A percentile compares a stretch with the other conserved stretches of the same genome.
Evolutionary conservation across 2,888 invertebrate species (phyloP).

Genomic region (Dryobotodes eremita): DNA sequence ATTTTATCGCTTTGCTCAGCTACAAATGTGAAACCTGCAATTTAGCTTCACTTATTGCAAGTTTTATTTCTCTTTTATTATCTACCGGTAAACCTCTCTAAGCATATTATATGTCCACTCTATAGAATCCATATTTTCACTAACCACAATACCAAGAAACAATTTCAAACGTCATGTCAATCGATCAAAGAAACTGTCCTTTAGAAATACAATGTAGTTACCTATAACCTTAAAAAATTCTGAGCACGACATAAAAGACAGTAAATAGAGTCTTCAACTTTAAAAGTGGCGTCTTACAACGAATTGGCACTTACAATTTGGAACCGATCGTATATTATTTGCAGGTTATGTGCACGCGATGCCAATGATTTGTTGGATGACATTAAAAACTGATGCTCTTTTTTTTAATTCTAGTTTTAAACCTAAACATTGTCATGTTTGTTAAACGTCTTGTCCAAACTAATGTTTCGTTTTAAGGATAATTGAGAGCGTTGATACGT

Average conservation of each 20-base stretch:
- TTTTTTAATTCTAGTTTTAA: not conserved
- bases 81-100: not conserved
- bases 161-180: slow-evolving; percentile 16
- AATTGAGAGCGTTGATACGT: not conserved
- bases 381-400: slow-evolving; percentile 4
- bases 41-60: not conserved
- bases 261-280: slow-evolving; percentile 34
- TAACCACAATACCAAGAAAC: slow-evolving; percentile 13
- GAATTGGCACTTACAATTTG: slow-evolving; percentile 72
- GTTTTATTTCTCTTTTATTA: not conserved
- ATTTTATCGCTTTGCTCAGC: not conserved
- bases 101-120: not conserved
- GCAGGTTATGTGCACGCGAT: slow-evolving; percentile 78
- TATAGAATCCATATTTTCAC: not conserved
- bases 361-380: slow-evolving; percentile 35
- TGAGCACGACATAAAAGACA: slow-evolving; percentile 16
- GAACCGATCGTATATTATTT: slow-evolving; percentile 73
- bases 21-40: not conserved
- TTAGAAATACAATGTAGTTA: not conserved
- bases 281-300: slow-evolving; percentile 69
- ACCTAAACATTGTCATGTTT: not conserved
- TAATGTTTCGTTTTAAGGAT: not conserved
- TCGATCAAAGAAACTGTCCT: slow-evolving; percentile 14
- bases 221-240: slow-evolving; percentile 19
- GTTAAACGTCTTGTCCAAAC: not conserved